Percentiles rank a stretch among this genome's conserved stretches.
Conservation (phyloP, 1,140 invertebrate genomes). For the Sarcophaga bullata region DNA sequence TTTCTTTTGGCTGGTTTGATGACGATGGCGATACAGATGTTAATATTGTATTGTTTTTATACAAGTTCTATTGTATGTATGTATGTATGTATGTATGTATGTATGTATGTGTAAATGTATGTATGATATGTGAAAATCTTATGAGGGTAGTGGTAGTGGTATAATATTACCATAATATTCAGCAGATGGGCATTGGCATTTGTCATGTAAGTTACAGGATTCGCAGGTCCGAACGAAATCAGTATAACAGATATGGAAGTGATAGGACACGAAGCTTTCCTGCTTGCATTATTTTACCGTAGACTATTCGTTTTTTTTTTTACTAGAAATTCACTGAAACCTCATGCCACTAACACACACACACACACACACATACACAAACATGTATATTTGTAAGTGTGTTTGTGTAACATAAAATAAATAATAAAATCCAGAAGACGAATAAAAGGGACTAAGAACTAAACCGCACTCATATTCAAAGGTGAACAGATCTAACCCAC, state of each 20-base stretch:
- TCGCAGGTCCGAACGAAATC: slow-evolving; percentile 28
- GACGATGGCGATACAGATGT: slow-evolving; percentile 8
- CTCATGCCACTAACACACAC: background rate
- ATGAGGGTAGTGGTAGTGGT: no score
- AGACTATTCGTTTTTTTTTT: background rate
- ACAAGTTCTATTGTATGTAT: background rate
- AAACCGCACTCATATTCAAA: background rate
- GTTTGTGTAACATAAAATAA: background rate
- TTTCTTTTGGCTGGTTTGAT: slow-evolving; percentile 1
- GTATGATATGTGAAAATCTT: no score
- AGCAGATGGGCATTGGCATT: slow-evolving; percentile 32
- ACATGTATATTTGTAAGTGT: background rate
- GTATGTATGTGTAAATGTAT: background rate
- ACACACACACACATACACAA: background rate
- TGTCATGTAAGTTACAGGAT: slow-evolving; percentile 29
- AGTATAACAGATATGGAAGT: slow-evolving; percentile 17
- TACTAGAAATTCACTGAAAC: background rate
- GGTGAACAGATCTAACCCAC: background rate
- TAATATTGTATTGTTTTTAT: slow-evolving; percentile 20
- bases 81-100: background rate
- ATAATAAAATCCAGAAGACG: background rate
- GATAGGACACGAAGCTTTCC: slow-evolving; percentile 29
- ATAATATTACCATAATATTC: background rate
- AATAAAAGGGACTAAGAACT: background rate
- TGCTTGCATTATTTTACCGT: background rate